phyloP scores from a whole-genome alignment of 2,888 invertebrate species.

The Calameuta pallipes region DNA sequence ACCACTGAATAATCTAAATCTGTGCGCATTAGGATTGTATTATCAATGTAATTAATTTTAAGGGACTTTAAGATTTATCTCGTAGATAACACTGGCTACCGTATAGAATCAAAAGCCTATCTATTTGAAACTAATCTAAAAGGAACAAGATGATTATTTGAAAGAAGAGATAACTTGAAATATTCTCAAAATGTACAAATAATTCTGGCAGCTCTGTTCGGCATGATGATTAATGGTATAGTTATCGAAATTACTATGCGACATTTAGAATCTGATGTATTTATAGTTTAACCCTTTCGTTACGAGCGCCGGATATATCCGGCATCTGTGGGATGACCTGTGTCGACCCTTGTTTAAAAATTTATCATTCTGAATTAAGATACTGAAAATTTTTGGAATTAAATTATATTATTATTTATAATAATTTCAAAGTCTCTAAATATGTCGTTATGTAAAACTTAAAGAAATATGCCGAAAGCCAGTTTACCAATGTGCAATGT shows the following conservation, averaged over 20 bases:
- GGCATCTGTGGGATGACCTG: too few relatives aligned
- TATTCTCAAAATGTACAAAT: background rate
- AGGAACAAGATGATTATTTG: background rate
- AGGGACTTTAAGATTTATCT: background rate
- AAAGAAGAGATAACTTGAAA: background rate
- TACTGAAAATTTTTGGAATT: too few relatives aligned
- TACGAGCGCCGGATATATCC: too few relatives aligned
- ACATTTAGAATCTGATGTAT: background rate
- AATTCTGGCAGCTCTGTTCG: background rate
- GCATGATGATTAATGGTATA: background rate
- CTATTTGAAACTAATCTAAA: background rate
- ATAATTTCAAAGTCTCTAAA: too few relatives aligned
- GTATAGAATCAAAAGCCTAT: too few relatives aligned
- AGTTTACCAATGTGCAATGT: too few relatives aligned
- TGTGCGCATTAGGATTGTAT: background rate
- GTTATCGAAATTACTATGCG: background rate
- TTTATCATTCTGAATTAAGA: too few relatives aligned
- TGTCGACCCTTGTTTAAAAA: too few relatives aligned
- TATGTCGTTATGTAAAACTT: too few relatives aligned
- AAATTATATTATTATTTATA: too few relatives aligned
- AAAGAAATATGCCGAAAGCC: too few relatives aligned
- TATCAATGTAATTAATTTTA: background rate
- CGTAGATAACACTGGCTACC: too few relatives aligned
- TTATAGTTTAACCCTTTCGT: background rate
- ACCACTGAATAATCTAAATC: background rate